These are phyloP conservation scores for Onychostruthus taczanowskii DNA, from an alignment of 2,113 vertebrate genomes.

Conservation along the genomic window DNA sequence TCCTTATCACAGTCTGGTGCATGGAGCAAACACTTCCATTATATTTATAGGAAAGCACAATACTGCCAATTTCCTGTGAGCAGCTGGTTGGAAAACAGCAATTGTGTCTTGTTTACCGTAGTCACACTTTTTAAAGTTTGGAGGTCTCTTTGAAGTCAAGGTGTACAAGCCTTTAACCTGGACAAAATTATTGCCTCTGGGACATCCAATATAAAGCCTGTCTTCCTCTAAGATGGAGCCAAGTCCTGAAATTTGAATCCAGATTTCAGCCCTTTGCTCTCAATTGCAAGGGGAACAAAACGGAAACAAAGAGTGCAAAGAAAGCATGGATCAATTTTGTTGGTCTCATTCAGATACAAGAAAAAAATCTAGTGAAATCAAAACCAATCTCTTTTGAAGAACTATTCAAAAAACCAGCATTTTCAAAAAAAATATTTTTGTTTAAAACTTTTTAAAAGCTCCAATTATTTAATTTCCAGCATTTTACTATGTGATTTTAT, in stretches of 20 bases:
- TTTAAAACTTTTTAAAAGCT: neutral
- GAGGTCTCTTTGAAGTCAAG: neutral
- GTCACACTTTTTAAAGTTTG: neutral
- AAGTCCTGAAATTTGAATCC: neutral
- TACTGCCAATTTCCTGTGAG: neutral
- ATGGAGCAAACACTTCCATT: neutral
- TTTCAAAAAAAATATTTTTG: neutral
- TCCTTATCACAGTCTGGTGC: neutral
- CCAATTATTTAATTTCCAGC: neutral
- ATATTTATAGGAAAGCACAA: neutral
- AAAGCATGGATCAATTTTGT: neutral
- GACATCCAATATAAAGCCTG: neutral
- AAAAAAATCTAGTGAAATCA: neutral
- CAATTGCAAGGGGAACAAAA: neutral
- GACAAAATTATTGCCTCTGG: neutral
- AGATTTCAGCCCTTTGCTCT: neutral
- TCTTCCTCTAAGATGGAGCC: neutral
- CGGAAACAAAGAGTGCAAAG: neutral
- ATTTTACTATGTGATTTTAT: neutral
- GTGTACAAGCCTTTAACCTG: neutral
- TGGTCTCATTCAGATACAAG: neutral
- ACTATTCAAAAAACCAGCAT: neutral
- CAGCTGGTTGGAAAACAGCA: neutral
- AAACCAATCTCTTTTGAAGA: neutral
- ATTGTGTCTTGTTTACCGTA: neutral